phyloP scores from a whole-genome alignment of 2,797 vertebrate genomes.

The Tapera naevia region DNA sequence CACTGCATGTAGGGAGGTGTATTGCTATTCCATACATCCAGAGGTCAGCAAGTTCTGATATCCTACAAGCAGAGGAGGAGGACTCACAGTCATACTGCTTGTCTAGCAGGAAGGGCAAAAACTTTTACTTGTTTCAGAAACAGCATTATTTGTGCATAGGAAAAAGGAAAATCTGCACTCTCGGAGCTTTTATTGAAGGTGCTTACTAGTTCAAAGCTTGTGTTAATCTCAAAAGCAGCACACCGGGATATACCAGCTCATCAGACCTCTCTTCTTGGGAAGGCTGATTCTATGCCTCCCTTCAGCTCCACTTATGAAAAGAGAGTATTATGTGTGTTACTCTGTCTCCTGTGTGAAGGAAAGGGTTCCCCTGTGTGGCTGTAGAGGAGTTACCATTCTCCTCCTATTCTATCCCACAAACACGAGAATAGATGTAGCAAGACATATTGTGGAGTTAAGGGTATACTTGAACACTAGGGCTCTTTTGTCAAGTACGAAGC shows the following conservation, averaged over 20 bases:
- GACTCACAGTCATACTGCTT: not conserved
- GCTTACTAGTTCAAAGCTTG: fast-evolving
- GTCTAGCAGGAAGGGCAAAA: not conserved
- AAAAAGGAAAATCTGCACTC: not conserved
- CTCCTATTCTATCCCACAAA: not conserved
- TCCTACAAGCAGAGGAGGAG: not conserved
- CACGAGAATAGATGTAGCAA: not conserved
- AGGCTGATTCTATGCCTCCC: not conserved
- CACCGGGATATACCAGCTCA: fast-evolving
- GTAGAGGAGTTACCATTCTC: not conserved
- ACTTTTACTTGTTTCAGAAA: not conserved
- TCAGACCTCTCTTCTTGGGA: not conserved
- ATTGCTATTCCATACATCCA: not conserved
- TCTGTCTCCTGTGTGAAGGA: not conserved
- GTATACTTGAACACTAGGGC: not conserved
- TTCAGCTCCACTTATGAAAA: not conserved
- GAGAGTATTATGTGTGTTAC: not conserved
- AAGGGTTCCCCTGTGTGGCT: not conserved
- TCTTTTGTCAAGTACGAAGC: not conserved
- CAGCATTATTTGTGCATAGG: not conserved
- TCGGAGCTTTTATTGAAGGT: fast-evolving
- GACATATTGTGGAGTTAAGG: not conserved
- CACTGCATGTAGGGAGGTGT: not conserved
- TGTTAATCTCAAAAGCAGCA: not conserved
- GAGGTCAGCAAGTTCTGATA: not conserved